Base-by-base conservation (phyloP, 2,797 vertebrate genomes). In the Leuciscus waleckii region DNA sequence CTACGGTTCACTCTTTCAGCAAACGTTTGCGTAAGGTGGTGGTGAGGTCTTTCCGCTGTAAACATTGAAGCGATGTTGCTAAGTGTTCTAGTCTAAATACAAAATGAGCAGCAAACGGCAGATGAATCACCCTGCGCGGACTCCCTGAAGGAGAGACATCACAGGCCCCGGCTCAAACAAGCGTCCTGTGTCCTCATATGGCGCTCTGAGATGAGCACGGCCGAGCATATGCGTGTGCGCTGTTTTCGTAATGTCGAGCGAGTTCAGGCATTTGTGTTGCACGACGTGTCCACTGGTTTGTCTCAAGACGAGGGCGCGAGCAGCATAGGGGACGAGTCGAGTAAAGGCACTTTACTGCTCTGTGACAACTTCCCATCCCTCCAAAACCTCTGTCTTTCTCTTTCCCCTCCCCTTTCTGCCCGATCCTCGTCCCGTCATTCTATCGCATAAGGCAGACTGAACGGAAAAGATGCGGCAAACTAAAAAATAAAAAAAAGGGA, bases 291-390 rank as follows among this genome's bases (percentile, higher is more conserved):
- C 56, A 65, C 13, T 58, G 49, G 63, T 69, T 84, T 58, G 74
- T 67, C 37, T 56, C 8, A 21, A 65, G 51, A 74, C 51, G 56
- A 81, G 51, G 65, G 65, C 9, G 51, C 4, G 21, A 85, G 81
- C 65, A 10, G 65, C n/a, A 2, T 37, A 54, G 49, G 54, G 78
- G 46, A 81, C 41, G 74, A 85, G 81, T 49, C 92, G 92, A 93
- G 92, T 93, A 94, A 95, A 96, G 95, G 95, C 95, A 96, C 95
- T 95, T 94, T 70, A 46, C 37, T 63, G 68, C 77, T 84, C 69
- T 29, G 74, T 67, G 73, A 80, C 68, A 83, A 65, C 26, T 37
- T 26, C 54, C 32, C 70, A 43, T 56, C 39, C 37, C 2, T n/a
- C 29, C 29, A 79, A 63, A 49, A 75, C 39, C 43, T 76, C 65